phyloP scores from a whole-genome alignment of 1,140 invertebrate genomes.

The Bradysia coprophila region DNA sequence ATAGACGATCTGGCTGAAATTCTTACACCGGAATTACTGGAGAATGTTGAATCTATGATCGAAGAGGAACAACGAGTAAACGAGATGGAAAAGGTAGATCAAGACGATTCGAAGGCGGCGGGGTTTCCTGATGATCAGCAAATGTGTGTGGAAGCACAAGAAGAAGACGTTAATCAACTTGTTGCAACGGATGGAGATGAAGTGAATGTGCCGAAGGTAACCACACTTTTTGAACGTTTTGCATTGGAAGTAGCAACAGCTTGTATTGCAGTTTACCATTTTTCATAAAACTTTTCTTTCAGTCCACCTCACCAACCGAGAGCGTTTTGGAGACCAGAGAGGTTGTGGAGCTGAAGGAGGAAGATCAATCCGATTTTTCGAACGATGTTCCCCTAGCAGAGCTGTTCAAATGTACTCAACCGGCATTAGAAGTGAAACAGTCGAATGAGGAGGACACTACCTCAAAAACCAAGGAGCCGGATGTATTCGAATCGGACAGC shows the following conservation, averaged over 20 bases:
- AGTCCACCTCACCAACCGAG: no score
- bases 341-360: not conserved
- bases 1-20: slow-evolving; percentile 16
- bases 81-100: slow-evolving; percentile 4
- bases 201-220: no score
- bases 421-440: not conserved
- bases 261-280: no score
- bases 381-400: not conserved
- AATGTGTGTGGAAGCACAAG: not conserved
- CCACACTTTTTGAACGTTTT: no score
- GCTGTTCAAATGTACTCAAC: not conserved
- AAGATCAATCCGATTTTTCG: not conserved
- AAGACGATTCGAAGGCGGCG: not conserved
- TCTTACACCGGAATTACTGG: slow-evolving; percentile 12
- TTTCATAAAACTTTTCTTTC: no score
- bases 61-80: slow-evolving; percentile 19
- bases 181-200: not conserved
- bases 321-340: no score
- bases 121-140: not conserved
- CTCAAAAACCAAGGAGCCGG: not conserved
- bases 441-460: not conserved
- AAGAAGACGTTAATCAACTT: not conserved
- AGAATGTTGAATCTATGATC: slow-evolving; percentile 4
- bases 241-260: no score
- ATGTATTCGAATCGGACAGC: slow-evolving; percentile 1